Evolutionary conservation across 1,140 invertebrate species (phyloP).

Genomic region (Alviniconcha marisindica): DNA sequence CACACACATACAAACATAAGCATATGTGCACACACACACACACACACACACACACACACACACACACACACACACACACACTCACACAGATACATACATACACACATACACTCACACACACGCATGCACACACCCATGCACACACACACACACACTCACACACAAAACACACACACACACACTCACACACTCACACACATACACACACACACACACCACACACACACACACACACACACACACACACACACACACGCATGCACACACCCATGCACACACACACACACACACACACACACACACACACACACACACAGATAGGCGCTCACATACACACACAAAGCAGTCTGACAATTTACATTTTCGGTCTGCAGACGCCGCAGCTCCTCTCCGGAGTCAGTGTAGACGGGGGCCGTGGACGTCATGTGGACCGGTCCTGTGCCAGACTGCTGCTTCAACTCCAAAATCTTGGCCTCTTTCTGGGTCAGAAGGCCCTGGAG

Average conservation of each 20-base stretch:
- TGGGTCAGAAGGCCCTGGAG: slow-evolving; percentile 69
- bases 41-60: background rate
- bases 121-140: background rate
- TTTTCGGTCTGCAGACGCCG: slow-evolving; percentile 70
- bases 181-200: background rate
- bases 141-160: background rate
- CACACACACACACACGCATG: background rate
- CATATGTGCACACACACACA: too few relatives aligned
- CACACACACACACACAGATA: too few relatives aligned
- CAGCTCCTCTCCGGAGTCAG: slow-evolving; percentile 64
- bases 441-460: slow-evolving; percentile 61
- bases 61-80: background rate
- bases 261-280: background rate
- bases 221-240: background rate
- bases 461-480: slow-evolving; percentile 63
- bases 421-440: slow-evolving; percentile 57
- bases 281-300: too few relatives aligned
- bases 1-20: too few relatives aligned
- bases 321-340: too few relatives aligned
- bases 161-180: too few relatives aligned
- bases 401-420: slow-evolving; percentile 54
- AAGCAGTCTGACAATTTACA: slow-evolving; percentile 52
- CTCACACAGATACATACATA: background rate
- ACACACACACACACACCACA: background rate
- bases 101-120: background rate